Evolutionary conservation across 2,113 vertebrate genomes (phyloP), one percentile per base, ranked within the genome.

Genomic region (Cinclus cinclus): DNA sequence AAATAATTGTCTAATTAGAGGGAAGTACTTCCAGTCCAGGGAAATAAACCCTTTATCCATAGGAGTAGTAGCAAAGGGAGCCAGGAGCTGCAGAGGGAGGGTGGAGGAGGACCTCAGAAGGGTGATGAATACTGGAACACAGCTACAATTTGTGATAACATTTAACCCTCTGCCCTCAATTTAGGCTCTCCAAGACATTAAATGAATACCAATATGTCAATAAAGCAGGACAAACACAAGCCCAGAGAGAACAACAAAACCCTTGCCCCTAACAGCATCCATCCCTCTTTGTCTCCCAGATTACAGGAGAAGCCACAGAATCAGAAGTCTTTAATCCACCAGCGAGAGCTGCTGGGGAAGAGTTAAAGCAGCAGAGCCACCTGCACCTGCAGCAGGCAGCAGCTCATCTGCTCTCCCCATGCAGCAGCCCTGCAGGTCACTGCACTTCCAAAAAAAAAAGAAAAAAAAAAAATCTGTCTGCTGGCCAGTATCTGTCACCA

Each of bases 81-180:
- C 33, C 70, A 71, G 70, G 41, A 67, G 62, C 31, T 28, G 70
- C 33, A 41, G 37, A 64, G 58, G 78, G 84, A 70, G 70, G 69
- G 47, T 13, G n/a, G 52, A 69, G 69, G 39, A 84, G 39, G 60
- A 88, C 70, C 88, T 89, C 17, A 0, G 28, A 80, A 93, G 85
- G 83, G 78, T 96, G 94, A 97, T 96, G 93, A 92, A 97, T 96
- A 95, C 90, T 94, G 73, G 78, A 93, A 96, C 95, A 97, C 90
- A 91, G 95, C 93, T 92, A 95, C 94, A 92, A 96, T 94, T 91
- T 97, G 96, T 96, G 94, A 90, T 95, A 96, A 95, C 95, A 91
- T 97, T 97, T 97, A 97, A 97, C 97, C 96, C 93, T 78, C 74
- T 97, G 96, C 94, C 97, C 95, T 94, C 94, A 96, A 96, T 96